These are phyloP conservation scores for Poeciliopsis retropinna DNA, from an alignment of 2,113 vertebrate genomes.

Conservation along the genomic window DNA sequence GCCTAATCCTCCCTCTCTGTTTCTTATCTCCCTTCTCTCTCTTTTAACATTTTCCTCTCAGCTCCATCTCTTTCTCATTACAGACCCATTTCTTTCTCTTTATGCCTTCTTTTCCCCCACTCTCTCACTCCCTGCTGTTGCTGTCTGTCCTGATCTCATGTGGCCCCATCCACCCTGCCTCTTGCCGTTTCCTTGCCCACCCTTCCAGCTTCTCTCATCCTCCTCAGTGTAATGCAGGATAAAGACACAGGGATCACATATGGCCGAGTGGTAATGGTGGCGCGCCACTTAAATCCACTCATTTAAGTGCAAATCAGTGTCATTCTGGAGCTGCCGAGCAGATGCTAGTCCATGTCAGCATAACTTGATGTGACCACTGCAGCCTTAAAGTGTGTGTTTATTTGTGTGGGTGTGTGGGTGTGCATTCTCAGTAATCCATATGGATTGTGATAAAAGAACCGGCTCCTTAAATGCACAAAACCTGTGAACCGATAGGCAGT, in stretches of 20 bases:
- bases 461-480: constrained; percentile 59
- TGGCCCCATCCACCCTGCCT: constrained; percentile 21
- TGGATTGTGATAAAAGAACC: constrained; percentile 51
- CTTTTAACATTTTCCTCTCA: constrained; percentile 18
- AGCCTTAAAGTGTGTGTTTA: constrained; percentile 36
- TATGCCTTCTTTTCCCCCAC: constrained; percentile 10
- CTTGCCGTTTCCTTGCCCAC: constrained; percentile 44
- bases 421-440: constrained; percentile 28
- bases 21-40: constrained; percentile 8
- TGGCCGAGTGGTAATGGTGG: constrained; percentile 91
- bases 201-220: constrained; percentile 57
- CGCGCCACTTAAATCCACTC: constrained; percentile 91
- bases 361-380: constrained; percentile 66
- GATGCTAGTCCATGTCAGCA: constrained; percentile 73
- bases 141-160: constrained; percentile 49
- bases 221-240: constrained; percentile 86
- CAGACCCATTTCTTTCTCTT: constrained; percentile 50
- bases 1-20: constrained; percentile 10
- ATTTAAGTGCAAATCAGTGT: constrained; percentile 96
- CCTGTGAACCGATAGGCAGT: constrained; percentile 51
- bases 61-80: constrained; percentile 49
- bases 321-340: constrained; percentile 73
- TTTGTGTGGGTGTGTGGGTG: constrained; percentile 29
- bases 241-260: constrained; percentile 92
- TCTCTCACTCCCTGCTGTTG: constrained; percentile 4